phyloP scores from a whole-genome alignment of 2,113 vertebrate species.

The Edolisoma coerulescens region DNA sequence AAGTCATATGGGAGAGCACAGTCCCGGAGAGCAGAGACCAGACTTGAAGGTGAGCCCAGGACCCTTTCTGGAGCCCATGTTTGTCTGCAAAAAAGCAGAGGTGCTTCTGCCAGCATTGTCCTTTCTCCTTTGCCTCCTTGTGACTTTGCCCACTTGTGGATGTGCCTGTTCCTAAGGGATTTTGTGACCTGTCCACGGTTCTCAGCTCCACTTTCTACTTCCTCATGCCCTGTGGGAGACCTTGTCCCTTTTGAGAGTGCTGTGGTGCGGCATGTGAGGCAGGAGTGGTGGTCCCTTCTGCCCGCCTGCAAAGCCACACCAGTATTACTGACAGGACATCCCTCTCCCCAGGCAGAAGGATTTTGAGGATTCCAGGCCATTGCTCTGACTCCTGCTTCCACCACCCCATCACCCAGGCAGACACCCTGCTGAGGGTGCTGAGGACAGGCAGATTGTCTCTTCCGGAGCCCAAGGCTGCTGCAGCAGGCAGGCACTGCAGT shows the following conservation, averaged over 20 bases:
- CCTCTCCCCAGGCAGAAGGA: not conserved
- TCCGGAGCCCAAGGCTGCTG: not conserved
- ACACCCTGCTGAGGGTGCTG: accelerated
- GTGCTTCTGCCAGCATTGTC: not conserved
- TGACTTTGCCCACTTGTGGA: not conserved
- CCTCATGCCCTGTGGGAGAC: not conserved
- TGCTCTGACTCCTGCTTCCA: not conserved
- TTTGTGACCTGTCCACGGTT: not conserved
- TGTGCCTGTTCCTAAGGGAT: not conserved
- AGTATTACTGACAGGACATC: not conserved
- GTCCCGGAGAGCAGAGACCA: not conserved
- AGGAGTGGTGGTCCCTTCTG: not conserved
- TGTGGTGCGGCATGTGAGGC: not conserved
- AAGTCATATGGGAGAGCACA: not conserved
- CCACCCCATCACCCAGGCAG: not conserved
- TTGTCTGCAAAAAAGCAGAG: not conserved
- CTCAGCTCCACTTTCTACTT: not conserved
- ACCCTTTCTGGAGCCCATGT: not conserved
- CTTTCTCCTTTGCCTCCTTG: not conserved
- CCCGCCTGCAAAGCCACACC: not conserved
- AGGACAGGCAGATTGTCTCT: not conserved
- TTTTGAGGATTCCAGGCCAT: not conserved
- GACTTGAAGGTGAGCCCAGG: not conserved
- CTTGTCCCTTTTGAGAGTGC: not conserved
- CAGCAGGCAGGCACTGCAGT: not conserved